Base-by-base conservation (phyloP, 2,888 invertebrate genomes). In the Baronia brevicornis region DNA sequence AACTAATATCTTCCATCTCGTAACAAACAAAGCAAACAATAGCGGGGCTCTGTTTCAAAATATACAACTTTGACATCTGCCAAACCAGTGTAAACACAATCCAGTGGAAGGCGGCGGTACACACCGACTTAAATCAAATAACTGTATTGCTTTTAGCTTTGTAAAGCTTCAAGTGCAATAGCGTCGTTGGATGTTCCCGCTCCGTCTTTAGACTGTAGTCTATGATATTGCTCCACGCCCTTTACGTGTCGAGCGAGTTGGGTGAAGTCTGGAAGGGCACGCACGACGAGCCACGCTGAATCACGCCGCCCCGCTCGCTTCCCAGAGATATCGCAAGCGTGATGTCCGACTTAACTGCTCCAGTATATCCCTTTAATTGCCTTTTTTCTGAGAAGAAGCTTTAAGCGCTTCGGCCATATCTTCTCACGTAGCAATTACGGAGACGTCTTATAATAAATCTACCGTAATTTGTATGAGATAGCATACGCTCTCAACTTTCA, bases 361-460 rank as follows among this genome's bases (percentile, higher is more conserved):
- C 64, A 75, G 74, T 75, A 75, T 74, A 82, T 82, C 72, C 80
- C 73, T 80, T 82, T 82, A 82, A 82, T 82, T 84, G 74, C 78
- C 78, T 73, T 82, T 82, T 84, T 84, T 84, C 75, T 78, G 67
- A 61, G 66, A 67, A 71, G 65, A 67, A 70, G 67, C 72, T 78
- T 78, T 66, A 77, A 79, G 67, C 66, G 72, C 63, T 59, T 69
- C 62, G 69, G 69, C 78, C 75, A 69, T 82, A 84, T 84, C 82
- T 84, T 63, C 80, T 78, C 82, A 82, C 80, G 84, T 84, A 79
- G 79, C 78, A 82, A 82, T 84, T 82, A 82, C 71, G 66, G 79
- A 77, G 82, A 79, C 78, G 77, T 80, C 78, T 80, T 80, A 84
- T 84, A 82, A 84, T 84, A 84, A 82, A 84, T 84, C 82, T 84